phyloP scores from a whole-genome alignment of 92 coral and sea anemone genomes.

The Nematostella vectensis region DNA sequence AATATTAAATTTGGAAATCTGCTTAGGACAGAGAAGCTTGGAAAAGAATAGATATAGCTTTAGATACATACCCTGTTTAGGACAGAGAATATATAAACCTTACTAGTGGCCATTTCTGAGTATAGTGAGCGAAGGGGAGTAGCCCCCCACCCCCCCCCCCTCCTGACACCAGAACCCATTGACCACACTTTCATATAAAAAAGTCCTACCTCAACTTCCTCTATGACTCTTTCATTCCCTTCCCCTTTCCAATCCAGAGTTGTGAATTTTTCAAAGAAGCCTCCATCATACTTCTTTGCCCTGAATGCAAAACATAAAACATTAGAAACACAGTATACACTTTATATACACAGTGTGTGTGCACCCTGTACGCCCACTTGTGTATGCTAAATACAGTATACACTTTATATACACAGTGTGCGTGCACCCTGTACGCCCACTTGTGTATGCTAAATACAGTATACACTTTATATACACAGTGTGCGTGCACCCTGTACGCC shows the following conservation, averaged over 20 bases:
- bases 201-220: slow-evolving; percentile 54
- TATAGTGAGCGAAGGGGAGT: too few relatives aligned
- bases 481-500: neutral
- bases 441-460: neutral
- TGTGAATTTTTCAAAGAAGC: slow-evolving; percentile 64
- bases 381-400: neutral
- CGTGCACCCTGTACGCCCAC: neutral
- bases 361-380: neutral
- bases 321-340: neutral
- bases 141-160: too few relatives aligned
- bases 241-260: slow-evolving; percentile 41
- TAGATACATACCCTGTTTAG: too few relatives aligned
- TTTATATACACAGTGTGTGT: neutral
- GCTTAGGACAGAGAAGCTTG: too few relatives aligned
- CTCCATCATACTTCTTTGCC: slow-evolving; percentile 55
- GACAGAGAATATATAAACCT: too few relatives aligned
- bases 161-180: too few relatives aligned
- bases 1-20: too few relatives aligned
- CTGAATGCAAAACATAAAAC: slow-evolving; percentile 19
- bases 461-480: neutral
- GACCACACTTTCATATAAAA: too few relatives aligned
- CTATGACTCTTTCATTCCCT: slow-evolving; percentile 16
- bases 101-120: too few relatives aligned
- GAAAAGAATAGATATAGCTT: too few relatives aligned
- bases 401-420: neutral